Evolutionary conservation across 2,888 invertebrate genomes (phyloP).

Genomic region (Yponomeuta sedellus): DNA sequence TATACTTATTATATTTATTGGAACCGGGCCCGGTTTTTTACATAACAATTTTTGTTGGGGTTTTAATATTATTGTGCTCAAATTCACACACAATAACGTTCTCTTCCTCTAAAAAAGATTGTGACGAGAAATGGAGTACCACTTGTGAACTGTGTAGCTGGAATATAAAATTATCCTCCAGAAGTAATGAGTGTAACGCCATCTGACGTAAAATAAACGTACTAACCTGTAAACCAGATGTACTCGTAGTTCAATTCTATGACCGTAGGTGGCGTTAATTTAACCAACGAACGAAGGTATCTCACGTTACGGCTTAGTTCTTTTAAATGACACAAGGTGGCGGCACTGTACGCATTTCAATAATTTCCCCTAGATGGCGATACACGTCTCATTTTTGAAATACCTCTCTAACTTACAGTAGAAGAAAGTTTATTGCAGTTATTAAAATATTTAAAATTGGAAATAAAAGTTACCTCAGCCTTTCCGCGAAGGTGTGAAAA

Average conservation of each 20-base stretch:
- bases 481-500: constrained; percentile 73
- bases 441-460: constrained; percentile 66
- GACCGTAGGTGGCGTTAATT: not conserved
- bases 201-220: no score
- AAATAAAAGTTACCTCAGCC: constrained; percentile 58
- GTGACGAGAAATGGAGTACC: no score
- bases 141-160: no score
- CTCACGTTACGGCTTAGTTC: not conserved
- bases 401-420: constrained; percentile 20
- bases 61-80: no score
- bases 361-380: constrained; percentile 43
- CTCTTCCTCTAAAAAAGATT: no score
- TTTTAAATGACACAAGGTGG: not conserved
- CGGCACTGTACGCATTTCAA: not conserved
- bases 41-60: no score
- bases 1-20: no score
- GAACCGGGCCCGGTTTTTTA: no score
- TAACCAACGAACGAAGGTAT: not conserved
- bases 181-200: no score
- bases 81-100: no score
- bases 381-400: constrained; percentile 17
- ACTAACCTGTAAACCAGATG: not conserved
- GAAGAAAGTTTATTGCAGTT: constrained; percentile 52
- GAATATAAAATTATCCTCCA: no score
- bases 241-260: not conserved